Base-by-base conservation (phyloP, 2,797 vertebrate species). In the Adelosebastes latens region DNA sequence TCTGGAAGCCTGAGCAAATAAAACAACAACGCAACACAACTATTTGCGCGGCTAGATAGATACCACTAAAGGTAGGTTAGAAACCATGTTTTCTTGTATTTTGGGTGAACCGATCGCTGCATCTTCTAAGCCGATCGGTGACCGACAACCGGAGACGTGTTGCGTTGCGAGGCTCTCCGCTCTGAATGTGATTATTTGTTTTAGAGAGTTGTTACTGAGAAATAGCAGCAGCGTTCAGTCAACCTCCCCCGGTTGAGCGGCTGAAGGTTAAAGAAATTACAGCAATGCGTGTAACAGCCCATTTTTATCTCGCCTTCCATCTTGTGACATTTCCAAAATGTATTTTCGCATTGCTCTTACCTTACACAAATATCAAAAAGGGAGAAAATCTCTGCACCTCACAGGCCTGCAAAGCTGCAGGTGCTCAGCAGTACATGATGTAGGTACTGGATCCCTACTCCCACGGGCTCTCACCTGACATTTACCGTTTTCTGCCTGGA, bases 401-500 rank as follows among this genome's bases (percentile, higher is more conserved):
- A 53, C 79, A 75, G 59, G 76, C 55, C 53, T 59, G 69, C 53
- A 16, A 53, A 46, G 70, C 72, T 22, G 72, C 82, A 77, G 74
- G 71, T 81, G 77, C 80, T 87, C 79, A 80, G 70, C 49, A 32
- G 74, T 73, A 82, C 79, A 87, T 60, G 65, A 78, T 90, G 86
- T 76, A 84, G 64, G 63, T 55, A 67, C 52, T 27, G 74, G 34
- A 75, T 79, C 29, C 73, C 42, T 63, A 59, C 77, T 82, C 82
- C 85, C 83, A 76, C 36, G 9, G 65, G 82, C 75, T 42, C 29
- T 72, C 66, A 75, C 64, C 81, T 88, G 90, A 93, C 92, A 93
- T 94, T 91, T 93, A 82, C 72, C 74, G 70, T 79, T 60, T 92
- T 89, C 86, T 84, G 80, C 85, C 71, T 24, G 69, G 63, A 87